Evolutionary conservation across 2,797 vertebrate species (phyloP).

Genomic region (Chaetophractus vellerosus): DNA sequence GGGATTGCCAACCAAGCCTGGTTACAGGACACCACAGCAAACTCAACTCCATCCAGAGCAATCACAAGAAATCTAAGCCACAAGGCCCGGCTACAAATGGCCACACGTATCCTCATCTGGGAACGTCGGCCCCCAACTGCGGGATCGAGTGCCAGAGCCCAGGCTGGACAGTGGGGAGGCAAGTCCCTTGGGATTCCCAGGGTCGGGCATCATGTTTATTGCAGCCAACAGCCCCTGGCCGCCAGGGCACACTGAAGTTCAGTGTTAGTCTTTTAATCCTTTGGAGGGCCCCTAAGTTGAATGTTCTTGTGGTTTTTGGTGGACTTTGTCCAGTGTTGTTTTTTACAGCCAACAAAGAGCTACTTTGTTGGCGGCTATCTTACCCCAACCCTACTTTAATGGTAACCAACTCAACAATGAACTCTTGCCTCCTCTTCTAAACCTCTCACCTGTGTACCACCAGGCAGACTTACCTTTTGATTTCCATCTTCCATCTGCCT

Average conservation of each 20-base stretch:
- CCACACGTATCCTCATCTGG: neutral
- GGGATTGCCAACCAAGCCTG: constrained; percentile 68
- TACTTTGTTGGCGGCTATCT: constrained; percentile 19
- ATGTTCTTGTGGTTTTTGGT: constrained; percentile 54
- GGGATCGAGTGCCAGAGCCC: neutral
- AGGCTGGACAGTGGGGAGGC: neutral
- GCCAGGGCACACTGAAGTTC: neutral
- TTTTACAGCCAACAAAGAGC: constrained; percentile 28
- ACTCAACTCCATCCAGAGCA: constrained; percentile 60
- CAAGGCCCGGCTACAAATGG: constrained; percentile 25
- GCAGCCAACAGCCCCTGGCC: neutral
- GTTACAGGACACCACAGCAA: constrained; percentile 77
- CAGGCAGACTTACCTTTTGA: neutral
- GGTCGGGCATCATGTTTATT: neutral
- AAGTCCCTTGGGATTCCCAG: neutral
- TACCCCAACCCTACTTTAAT: neutral
- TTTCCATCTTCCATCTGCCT: neutral
- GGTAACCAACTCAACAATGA: neutral
- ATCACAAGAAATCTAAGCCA: constrained; percentile 73
- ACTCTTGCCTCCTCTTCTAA: neutral
- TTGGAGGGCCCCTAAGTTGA: neutral
- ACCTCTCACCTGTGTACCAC: neutral
- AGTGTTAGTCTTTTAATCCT: neutral
- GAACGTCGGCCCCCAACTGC: neutral
- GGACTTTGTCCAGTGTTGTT: neutral